Evolutionary conservation across 2,113 vertebrate genomes (phyloP), one percentile per base, ranked within the genome.

Genomic region (Coreoperca whiteheadi): DNA sequence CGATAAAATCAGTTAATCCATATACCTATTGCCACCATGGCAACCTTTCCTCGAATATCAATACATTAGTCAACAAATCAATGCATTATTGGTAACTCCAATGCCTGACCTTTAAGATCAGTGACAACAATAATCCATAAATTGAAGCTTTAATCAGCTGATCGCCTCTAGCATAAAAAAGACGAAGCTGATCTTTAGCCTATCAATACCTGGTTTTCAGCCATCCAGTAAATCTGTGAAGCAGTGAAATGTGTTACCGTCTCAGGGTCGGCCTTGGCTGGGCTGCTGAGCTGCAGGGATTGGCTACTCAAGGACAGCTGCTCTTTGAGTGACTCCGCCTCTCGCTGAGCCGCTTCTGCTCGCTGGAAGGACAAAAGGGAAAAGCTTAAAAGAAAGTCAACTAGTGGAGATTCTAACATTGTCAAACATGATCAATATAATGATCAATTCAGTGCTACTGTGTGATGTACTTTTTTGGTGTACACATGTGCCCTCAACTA

Each of bases 261-360:
- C 89, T 99, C 96, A 28, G 96, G 95, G 81, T 97, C 96, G 89
- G 96, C 97, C 93, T 97, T 96, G 94, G 96, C 95, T 82, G 97
- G 97, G 0, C 97, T 96, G 83, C 95, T 95, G 81, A 96, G 96
- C 61, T 96, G 97, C 86, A 97, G 96, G 93, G 97, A 97, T 96
- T 97, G 97, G 96, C 96, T 96, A 83, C 95, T 96, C n/a, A 96
- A 97, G 0, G 96, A 96, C 92, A 99, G 96, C 94, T 98, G 98
- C 91, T 98, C 98, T 93, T 95, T 94, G 89, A 99, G 95, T 88
- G 96, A 94, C 93, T 97, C 97, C 16, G 96, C 96, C 91, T 99
- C 98, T 92, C 98, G 96, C 93, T 99, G 96, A 56, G 97, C 97
- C 79, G 96, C 96, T 90, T 99, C 98, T 92, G 96, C 98, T 95